Base-by-base conservation (phyloP, 2,113 vertebrate species). In the Myiopsitta monachus region DNA sequence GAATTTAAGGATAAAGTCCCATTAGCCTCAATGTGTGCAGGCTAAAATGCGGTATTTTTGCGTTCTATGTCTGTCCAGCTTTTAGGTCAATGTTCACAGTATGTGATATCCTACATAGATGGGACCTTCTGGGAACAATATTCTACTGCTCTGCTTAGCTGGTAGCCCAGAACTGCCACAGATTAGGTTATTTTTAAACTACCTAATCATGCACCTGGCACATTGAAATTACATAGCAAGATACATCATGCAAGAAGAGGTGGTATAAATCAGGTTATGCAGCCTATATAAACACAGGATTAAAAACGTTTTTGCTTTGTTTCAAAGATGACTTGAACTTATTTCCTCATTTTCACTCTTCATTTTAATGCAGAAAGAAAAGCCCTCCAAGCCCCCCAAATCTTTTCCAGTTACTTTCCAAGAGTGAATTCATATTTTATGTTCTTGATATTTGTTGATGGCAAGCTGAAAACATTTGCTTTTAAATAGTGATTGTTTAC, bases 371-470 rank as follows among this genome's bases (percentile, higher is more conserved):
- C 52, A 95, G 92, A 96, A 87, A n/a, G 46, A 63, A 68, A 92
- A 83, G 43, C 18, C 28, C 18, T 43, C 33, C 8, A 54, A 38
- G 18, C 2, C 2, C 14, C 46, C 5, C 11, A 74, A 11, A 36
- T 43, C 4, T 86, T 73, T 86, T 87, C 41, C n/a, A 64, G 41
- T 90, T 88, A 63, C 80, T 88, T 94, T 83, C 22, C 15, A 6
- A 76, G 28, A 67, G 30, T 77, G 54, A 67, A 92, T 89, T 96
- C 27, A 9, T 52, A 54, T 92, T 95, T 85, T 19, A 12, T 83
- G 31, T 64, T 87, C 82, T 97, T 95, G 73, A 92, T 91, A 92
- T 97, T 95, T 57, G 75, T 61, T 96, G 83, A 77, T 94, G 85
- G 91, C 43, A 49, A 95, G 61, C 73, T 95, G 82, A 95, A 96